These are phyloP conservation scores for Ptyas mucosa DNA, from an alignment of 2,113 vertebrate species.

Conservation along the genomic window DNA sequence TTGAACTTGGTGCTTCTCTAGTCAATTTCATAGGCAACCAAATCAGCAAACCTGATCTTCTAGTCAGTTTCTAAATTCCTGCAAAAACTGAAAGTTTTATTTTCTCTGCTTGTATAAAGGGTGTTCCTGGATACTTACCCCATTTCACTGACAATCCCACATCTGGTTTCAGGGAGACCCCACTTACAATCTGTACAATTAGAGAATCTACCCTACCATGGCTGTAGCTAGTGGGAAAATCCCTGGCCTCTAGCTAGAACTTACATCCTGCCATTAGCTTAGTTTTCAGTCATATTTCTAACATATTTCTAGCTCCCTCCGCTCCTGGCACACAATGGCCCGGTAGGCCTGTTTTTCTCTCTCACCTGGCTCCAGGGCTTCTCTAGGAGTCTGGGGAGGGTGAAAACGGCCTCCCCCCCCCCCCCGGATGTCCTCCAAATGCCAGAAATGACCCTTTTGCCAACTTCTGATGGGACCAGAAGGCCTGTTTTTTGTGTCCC, in stretches of 20 bases:
- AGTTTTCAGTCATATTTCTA: not conserved
- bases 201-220: not conserved
- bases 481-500: too few species aligned
- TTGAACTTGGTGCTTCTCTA: not conserved
- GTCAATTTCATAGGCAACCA: not conserved
- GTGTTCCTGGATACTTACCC: not conserved
- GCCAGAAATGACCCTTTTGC: too few species aligned
- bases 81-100: not conserved
- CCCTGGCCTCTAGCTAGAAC: not conserved
- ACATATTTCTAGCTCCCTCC: too few species aligned
- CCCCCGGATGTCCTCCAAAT: too few species aligned
- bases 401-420: too few species aligned
- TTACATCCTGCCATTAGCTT: not conserved
- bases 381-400: too few species aligned
- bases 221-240: not conserved
- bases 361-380: too few species aligned
- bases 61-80: not conserved
- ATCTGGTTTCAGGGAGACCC: not conserved
- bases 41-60: not conserved
- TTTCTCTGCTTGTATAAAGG: not conserved
- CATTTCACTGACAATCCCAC: not conserved
- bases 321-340: too few species aligned
- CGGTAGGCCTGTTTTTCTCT: too few species aligned
- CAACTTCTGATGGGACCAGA: too few species aligned
- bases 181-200: not conserved